Conservation (phyloP, 2,797 vertebrate genomes). For the Hozukius guyotensis region DNA sequence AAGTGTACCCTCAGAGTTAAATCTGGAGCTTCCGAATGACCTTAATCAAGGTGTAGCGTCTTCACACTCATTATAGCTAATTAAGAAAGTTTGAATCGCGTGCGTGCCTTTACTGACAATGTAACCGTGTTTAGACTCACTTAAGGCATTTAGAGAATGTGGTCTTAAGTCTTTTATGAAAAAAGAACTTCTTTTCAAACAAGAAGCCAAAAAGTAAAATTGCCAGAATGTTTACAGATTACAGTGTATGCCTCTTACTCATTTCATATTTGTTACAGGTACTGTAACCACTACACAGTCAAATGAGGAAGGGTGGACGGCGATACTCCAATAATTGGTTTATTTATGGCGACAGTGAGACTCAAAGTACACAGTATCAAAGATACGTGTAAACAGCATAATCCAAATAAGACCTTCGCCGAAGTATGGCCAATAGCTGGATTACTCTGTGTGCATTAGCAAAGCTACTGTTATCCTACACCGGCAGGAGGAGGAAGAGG, state of each 20-base stretch:
- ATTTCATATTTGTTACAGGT: constrained; percentile 18
- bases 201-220: neutral
- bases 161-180: neutral
- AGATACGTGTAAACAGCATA: constrained; percentile 42
- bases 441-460: constrained; percentile 27
- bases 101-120: neutral
- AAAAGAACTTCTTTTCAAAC: neutral
- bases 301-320: neutral
- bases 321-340: constrained; percentile 22
- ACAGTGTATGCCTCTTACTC: neutral
- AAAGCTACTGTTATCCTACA: constrained; percentile 34
- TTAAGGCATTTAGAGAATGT: neutral
- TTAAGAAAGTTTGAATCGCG: neutral
- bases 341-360: constrained; percentile 19
- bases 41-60: neutral
- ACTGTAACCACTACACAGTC: neutral
- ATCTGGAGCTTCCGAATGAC: constrained; percentile 1
- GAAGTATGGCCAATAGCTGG: constrained; percentile 30
- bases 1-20: neutral
- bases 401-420: constrained; percentile 34
- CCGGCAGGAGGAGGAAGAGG: constrained; percentile 26
- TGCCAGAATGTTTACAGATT: constrained; percentile 7
- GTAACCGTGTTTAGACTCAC: neutral
- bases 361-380: constrained; percentile 17
- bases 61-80: neutral